Evolutionary conservation across 2,797 vertebrate genomes (phyloP).

Genomic region (Etheostoma nigrum): DNA sequence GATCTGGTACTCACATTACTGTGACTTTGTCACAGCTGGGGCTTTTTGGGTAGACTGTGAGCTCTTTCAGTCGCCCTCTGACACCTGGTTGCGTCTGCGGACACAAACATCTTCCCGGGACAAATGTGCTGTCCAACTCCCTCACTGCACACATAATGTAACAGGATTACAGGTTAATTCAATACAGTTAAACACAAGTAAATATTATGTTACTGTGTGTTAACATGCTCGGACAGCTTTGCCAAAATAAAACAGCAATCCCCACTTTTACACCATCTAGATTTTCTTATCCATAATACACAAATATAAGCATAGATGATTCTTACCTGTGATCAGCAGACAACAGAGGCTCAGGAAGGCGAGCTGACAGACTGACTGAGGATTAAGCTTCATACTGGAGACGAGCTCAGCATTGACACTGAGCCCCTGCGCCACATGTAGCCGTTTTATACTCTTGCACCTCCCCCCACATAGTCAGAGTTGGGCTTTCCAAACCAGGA

Average conservation of each 20-base stretch:
- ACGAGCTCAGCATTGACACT: conserved; percentile 38
- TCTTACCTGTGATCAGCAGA: conserved; percentile 73
- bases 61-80: conserved; percentile 62
- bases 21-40: conserved; percentile 73
- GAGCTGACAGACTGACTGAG: conserved; percentile 44
- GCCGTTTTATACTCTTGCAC: conserved; percentile 63
- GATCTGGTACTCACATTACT: conserved; percentile 82
- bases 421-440: conserved; percentile 44
- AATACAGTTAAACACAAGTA: conserved; percentile 9
- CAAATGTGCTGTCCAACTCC: conserved; percentile 53
- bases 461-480: conserved; percentile 50
- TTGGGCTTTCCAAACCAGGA: conserved; percentile 77
- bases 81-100: conserved; percentile 19
- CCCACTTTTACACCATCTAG: neutral
- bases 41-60: conserved; percentile 64
- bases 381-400: conserved; percentile 67
- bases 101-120: conserved; percentile 85
- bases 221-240: conserved; percentile 5
- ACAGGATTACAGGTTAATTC: conserved; percentile 55
- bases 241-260: neutral
- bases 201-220: conserved; percentile 21
- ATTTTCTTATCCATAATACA: neutral
- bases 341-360: conserved; percentile 63
- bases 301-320: neutral
- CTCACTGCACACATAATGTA: conserved; percentile 69